These are phyloP conservation scores for Malacoctenus gilli DNA, from an alignment of 2,797 vertebrate genomes.

Conservation along the genomic window DNA sequence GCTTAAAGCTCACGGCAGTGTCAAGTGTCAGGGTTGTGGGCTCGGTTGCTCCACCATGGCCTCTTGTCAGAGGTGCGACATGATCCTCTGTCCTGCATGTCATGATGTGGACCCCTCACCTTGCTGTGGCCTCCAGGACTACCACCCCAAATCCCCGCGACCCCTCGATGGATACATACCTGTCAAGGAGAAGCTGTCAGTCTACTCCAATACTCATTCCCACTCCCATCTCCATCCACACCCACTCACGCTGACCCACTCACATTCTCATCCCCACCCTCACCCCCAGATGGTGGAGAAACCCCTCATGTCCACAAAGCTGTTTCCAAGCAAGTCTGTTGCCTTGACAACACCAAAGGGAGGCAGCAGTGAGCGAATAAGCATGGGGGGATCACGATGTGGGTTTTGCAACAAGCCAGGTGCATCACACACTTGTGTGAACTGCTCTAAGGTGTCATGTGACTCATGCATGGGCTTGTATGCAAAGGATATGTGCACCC, in stretches of 20 bases:
- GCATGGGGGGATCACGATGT: constrained; percentile 82
- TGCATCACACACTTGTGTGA: constrained; percentile 94
- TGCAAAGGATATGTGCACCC: constrained; percentile 92
- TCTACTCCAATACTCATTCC: constrained; percentile 81
- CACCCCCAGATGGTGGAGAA: constrained; percentile 83
- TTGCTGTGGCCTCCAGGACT: constrained; percentile 84
- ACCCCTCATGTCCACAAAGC: constrained; percentile 78
- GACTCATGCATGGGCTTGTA: constrained; percentile 92
- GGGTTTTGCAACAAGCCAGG: constrained; percentile 96
- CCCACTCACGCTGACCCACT: constrained; percentile 77
- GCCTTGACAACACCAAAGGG: constrained; percentile 74
- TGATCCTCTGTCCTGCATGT: constrained; percentile 87
- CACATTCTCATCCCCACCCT: constrained; percentile 77
- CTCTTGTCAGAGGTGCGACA: constrained; percentile 87
- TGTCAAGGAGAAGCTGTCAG: constrained; percentile 84
- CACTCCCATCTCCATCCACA: constrained; percentile 77
- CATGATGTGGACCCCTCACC: constrained; percentile 82
- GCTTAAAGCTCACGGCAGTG: constrained; percentile 76
- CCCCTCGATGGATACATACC: constrained; percentile 83
- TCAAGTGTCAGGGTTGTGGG: constrained; percentile 92
- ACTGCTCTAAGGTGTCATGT: constrained; percentile 98
- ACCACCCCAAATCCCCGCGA: constrained; percentile 78
- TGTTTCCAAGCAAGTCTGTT: constrained; percentile 80
- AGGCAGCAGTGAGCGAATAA: constrained; percentile 68
- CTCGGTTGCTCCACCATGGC: constrained; percentile 82